Conservation (phyloP, 2,888 invertebrate species). For the Drosophila neotestacea region DNA sequence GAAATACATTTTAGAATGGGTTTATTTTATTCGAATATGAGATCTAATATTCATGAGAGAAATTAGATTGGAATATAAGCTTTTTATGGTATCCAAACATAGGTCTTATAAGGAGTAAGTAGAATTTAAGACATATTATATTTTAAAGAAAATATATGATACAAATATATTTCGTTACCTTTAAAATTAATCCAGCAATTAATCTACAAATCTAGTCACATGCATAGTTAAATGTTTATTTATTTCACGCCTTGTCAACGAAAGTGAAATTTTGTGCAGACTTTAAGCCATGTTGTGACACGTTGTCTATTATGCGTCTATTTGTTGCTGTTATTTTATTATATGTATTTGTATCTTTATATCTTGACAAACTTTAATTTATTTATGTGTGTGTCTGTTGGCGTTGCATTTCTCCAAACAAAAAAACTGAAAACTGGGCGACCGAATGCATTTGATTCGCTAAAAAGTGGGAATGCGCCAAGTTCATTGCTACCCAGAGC, state of each 20-base stretch:
- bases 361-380: constrained; percentile 49
- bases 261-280: constrained; percentile 61
- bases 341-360: neutral
- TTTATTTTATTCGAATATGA: neutral
- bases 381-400: constrained; percentile 55
- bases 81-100: too few relatives aligned
- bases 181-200: constrained; percentile 4
- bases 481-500: constrained; percentile 70
- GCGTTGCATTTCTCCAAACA: constrained; percentile 71
- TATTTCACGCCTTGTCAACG: constrained; percentile 46
- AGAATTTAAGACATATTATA: too few relatives aligned
- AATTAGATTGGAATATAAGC: neutral
- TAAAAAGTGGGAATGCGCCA: constrained; percentile 41
- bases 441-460: constrained; percentile 56
- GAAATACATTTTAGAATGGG: neutral
- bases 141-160: too few relatives aligned
- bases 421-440: constrained; percentile 39
- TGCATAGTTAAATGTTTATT: constrained; percentile 6
- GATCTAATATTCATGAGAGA: neutral
- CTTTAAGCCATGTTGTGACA: constrained; percentile 11
- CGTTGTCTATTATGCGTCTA: constrained; percentile 35
- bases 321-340: constrained; percentile 22
- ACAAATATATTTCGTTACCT: too few relatives aligned
- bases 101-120: too few relatives aligned
- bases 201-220: constrained; percentile 29